Conservation (phyloP, 2,797 vertebrate genomes). For the Tolypeutes matacus region DNA sequence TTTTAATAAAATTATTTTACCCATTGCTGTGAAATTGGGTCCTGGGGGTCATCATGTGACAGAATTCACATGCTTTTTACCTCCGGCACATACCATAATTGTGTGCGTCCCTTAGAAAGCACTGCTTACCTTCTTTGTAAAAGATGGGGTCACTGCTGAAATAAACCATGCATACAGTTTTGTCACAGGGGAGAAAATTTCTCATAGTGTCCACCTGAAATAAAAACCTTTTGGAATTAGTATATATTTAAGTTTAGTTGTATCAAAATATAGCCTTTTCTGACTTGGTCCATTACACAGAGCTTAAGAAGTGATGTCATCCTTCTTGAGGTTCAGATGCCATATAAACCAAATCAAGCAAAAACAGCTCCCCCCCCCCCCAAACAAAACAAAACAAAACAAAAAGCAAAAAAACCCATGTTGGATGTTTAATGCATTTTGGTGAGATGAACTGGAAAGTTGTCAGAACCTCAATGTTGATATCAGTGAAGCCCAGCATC, state of each 20-base stretch:
- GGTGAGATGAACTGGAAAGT: neutral
- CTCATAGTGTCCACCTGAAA: neutral
- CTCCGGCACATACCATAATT: neutral
- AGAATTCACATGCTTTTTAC: conserved; percentile 8
- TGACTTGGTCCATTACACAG: conserved; percentile 16
- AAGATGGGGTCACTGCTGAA: neutral
- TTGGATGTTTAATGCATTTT: neutral
- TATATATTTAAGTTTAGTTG: conserved; percentile 33
- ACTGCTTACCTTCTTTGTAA: neutral
- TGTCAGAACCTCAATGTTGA: conserved; percentile 39
- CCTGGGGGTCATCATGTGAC: neutral
- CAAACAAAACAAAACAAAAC: too few species aligned
- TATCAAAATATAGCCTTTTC: neutral
- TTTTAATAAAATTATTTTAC: neutral
- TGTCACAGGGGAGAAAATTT: neutral
- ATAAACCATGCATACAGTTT: conserved; percentile 1
- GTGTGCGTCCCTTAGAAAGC: neutral
- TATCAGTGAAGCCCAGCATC: neutral
- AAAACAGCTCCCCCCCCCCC: neutral
- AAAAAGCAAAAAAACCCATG: too few species aligned
- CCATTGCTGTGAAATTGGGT: neutral
- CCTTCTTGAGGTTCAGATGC: conserved; percentile 21
- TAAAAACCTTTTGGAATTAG: neutral
- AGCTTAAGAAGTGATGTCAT: conserved; percentile 30
- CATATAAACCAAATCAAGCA: conserved; percentile 28